phyloP scores from a whole-genome alignment of 2,888 invertebrate species.

The Timandra comae region DNA sequence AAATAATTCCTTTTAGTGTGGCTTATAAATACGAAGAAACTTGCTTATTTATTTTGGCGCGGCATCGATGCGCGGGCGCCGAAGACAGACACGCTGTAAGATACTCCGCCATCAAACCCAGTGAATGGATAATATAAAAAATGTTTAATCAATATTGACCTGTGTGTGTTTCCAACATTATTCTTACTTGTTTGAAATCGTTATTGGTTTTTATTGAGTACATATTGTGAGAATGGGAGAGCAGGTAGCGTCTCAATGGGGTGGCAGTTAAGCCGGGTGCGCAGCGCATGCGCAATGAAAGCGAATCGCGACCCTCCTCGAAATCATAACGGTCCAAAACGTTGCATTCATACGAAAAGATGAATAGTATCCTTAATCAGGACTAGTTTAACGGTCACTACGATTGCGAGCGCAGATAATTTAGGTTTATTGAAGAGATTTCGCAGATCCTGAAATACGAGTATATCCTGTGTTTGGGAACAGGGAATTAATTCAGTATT shows the following conservation, averaged over 20 bases:
- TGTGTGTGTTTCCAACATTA: conserved; percentile 14
- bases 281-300: conserved; percentile 36
- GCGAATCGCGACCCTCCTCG: conserved; percentile 43
- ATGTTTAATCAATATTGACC: conserved; percentile 25
- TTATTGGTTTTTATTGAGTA: conserved; percentile 9
- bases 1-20: conserved; percentile 30
- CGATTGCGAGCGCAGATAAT: conserved; percentile 24
- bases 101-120: conserved; percentile 52
- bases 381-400: conserved; percentile 52
- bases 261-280: conserved; percentile 35
- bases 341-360: conserved; percentile 35
- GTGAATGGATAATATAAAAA: conserved; percentile 48
- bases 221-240: conserved; percentile 18
- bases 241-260: conserved; percentile 27
- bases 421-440: conserved; percentile 16
- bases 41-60: conserved; percentile 70
- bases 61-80: conserved; percentile 53
- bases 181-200: conserved; percentile 13
- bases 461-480: conserved; percentile 9
- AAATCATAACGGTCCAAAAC: conserved; percentile 45
- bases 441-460: conserved; percentile 14
- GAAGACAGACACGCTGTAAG: conserved; percentile 65
- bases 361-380: conserved; percentile 39
- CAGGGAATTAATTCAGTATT: conserved; percentile 11
- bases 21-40: conserved; percentile 26